Evolutionary conservation across 2,797 vertebrate species (phyloP).

Genomic region (Notolabrus celidotus): DNA sequence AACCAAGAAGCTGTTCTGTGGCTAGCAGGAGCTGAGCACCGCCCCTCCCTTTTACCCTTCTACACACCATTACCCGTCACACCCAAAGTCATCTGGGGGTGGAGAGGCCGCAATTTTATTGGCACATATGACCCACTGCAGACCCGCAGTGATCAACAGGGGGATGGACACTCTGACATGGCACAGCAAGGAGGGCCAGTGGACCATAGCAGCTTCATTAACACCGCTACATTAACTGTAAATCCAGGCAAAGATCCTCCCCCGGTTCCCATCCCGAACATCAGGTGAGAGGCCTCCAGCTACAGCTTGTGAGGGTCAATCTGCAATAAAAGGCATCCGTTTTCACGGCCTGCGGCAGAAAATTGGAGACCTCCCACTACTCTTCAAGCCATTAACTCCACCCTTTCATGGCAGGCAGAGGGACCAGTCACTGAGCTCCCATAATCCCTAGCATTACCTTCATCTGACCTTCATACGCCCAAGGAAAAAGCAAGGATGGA

Average conservation of each 20-base stretch:
- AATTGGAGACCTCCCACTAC: constrained; percentile 83
- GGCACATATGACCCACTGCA: constrained; percentile 58
- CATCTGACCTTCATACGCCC: constrained; percentile 80
- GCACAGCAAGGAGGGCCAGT: constrained; percentile 54
- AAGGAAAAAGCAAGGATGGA: constrained; percentile 65
- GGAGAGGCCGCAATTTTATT: constrained; percentile 51
- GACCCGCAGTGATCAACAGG: constrained; percentile 60
- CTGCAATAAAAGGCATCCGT: constrained; percentile 86
- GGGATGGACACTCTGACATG: constrained; percentile 56
- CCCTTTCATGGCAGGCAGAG: constrained; percentile 80
- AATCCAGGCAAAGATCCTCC: constrained; percentile 74
- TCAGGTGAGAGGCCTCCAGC: constrained; percentile 69
- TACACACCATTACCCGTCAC: constrained; percentile 38
- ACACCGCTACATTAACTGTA: constrained; percentile 85
- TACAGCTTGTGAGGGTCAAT: constrained; percentile 81
- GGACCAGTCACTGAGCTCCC: constrained; percentile 77
- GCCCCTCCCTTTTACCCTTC: constrained; percentile 18
- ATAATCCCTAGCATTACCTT: constrained; percentile 85
- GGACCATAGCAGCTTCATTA: constrained; percentile 82
- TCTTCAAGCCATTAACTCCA: constrained; percentile 85
- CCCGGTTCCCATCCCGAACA: constrained; percentile 45
- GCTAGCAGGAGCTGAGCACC: constrained; percentile 7
- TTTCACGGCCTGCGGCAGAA: constrained; percentile 80
- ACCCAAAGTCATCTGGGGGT: constrained; percentile 58
- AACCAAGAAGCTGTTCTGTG: constrained; percentile 1